Conservation (phyloP, 2,113 vertebrate species). For the Alaudala cheleensis region DNA sequence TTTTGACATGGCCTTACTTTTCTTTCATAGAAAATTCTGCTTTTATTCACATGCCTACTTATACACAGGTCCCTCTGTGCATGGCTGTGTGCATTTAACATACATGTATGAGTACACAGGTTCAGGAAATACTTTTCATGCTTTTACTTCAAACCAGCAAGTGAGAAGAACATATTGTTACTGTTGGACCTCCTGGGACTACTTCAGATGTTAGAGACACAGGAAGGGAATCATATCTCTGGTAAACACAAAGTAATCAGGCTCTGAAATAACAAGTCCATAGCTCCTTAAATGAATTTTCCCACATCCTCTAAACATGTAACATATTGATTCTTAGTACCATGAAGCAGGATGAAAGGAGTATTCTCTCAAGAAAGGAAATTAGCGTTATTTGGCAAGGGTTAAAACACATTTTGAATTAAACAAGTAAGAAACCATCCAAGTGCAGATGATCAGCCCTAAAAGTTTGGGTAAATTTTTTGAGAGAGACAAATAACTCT, state of each 20-base stretch:
- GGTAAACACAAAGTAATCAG: slow-evolving; percentile 24
- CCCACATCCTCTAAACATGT: slow-evolving; percentile 22
- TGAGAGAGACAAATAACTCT: background rate
- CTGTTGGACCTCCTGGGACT: background rate
- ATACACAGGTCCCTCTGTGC: background rate
- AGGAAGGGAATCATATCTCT: slow-evolving; percentile 31
- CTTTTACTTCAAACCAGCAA: background rate
- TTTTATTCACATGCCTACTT: background rate
- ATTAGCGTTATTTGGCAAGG: background rate
- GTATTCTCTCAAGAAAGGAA: slow-evolving; percentile 19
- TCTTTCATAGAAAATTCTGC: background rate
- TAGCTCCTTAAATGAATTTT: slow-evolving; percentile 38
- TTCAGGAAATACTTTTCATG: background rate
- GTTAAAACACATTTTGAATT: slow-evolving; percentile 47
- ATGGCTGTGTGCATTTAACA: background rate
- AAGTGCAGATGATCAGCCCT: background rate
- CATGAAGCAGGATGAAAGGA: slow-evolving; percentile 17
- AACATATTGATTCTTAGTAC: slow-evolving; percentile 28
- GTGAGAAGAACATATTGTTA: background rate
- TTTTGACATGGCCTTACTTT: background rate
- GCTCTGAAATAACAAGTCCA: slow-evolving; percentile 32
- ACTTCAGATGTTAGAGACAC: slow-evolving; percentile 1
- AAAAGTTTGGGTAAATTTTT: slow-evolving; percentile 13
- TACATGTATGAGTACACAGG: background rate
- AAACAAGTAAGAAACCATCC: slow-evolving; percentile 23